A percentile compares a stretch with the other conserved stretches of the same genome.
Evolutionary conservation across 1,140 invertebrate species (phyloP).

Genomic region (Brachionus koreanus): DNA sequence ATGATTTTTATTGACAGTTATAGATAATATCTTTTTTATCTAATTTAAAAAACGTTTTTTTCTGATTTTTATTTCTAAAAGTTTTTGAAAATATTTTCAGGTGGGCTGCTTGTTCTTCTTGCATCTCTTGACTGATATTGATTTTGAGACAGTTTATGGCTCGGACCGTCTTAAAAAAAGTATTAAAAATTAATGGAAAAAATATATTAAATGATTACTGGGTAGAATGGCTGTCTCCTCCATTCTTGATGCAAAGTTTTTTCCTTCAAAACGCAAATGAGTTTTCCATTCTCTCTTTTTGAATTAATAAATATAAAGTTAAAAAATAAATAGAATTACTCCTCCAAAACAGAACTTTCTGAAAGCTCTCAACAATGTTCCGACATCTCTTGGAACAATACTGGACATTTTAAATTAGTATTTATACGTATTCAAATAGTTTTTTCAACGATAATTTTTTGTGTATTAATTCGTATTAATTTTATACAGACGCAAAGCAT

Average conservation of each 20-base stretch:
- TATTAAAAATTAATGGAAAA: background rate
- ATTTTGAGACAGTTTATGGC: constrained; percentile 10
- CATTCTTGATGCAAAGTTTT: background rate
- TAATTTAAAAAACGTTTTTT: too few species aligned
- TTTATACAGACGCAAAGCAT: too few species aligned
- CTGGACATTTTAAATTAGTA: constrained; percentile 14
- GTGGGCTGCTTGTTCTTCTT: constrained; percentile 11
- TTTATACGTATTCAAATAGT: too few species aligned
- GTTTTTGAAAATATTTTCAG: background rate
- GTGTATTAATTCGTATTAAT: too few species aligned
- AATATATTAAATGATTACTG: background rate
- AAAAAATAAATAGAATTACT: background rate
- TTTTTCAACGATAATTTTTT: background rate
- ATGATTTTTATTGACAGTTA: too few species aligned
- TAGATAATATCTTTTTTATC: too few species aligned
- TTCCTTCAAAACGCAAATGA: constrained; percentile 36
- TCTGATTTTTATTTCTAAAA: background rate
- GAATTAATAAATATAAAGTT: background rate
- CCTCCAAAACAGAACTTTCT: constrained; percentile 37
- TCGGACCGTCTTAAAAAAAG: background rate
- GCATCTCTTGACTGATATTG: background rate
- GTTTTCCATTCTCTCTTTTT: constrained; percentile 25
- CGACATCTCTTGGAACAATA: constrained; percentile 28
- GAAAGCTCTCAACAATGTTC: background rate
- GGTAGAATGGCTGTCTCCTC: background rate